Evolutionary conservation across 2,888 invertebrate species (phyloP), one percentile per base, ranked within the genome.

Genomic region (Drepanosiphum platanoidis): DNA sequence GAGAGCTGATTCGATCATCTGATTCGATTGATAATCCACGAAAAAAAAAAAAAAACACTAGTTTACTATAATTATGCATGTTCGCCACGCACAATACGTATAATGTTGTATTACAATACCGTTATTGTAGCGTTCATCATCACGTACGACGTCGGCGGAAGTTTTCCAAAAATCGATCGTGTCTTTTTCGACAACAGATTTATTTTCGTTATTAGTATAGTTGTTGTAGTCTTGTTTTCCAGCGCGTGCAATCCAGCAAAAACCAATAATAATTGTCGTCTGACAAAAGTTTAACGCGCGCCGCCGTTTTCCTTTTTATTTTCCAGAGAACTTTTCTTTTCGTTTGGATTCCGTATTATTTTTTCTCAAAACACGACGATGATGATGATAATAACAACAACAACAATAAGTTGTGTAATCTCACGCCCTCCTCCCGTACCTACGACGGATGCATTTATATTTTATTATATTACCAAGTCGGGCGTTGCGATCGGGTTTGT

Each of bases 1-100:
- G 30, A 18, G 52, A 80, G 52, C 70, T 80, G n/a, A n/a, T n/a
- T n/a, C n/a, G n/a, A 52, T 70, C 80, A n/a, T 70, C 36, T 52
- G 70, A 70, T 80, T 70, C 13, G 34, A 58, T 70, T 42, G 79
- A 68, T 46, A 68, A 80, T 52, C 79, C 68, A 46, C 18, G 18
- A 34, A 79, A 64, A 77, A 52, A 39, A 79, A 78, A 30, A 42
- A 64, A 13, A n/a, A 66, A 42, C 32, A 66, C n/a, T 30, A 30
- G 34, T 78, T n/a, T 39, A 52, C 32, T 74, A 46, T 22, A 46
- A n/a, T n/a, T 34, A 66, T 15, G 61, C n/a, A 74, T 42, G 34
- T 15, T 27, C 27, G 30, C 30, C 42, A 30, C 42, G 46, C 61
- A 61, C 8, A 61, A 32, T 30, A 64, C 32, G 66, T 32, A 11